These are phyloP conservation scores for Syngnathus floridae DNA, from an alignment of 2,113 vertebrate genomes.

Conservation along the genomic window DNA sequence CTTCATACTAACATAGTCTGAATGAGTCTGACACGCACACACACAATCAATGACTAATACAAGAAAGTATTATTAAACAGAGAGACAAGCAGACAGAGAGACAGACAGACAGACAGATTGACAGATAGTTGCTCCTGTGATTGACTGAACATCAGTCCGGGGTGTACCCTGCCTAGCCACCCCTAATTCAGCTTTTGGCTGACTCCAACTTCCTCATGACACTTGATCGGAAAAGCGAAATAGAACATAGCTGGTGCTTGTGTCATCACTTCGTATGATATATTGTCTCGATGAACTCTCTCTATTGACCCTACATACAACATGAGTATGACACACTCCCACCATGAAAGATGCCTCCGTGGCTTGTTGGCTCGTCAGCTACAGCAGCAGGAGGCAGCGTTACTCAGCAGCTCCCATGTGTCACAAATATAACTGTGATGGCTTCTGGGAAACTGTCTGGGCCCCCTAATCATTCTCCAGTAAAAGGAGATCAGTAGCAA, in stretches of 20 bases:
- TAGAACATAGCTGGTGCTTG: neutral
- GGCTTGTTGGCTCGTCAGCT: constrained; percentile 43
- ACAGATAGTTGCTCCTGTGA: neutral
- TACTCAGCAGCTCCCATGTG: constrained; percentile 64
- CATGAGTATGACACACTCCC: constrained; percentile 31
- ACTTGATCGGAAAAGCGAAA: neutral
- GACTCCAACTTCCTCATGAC: neutral
- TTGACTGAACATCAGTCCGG: neutral
- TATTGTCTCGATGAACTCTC: neutral
- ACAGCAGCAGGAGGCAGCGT: constrained; percentile 56
- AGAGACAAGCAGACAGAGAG: neutral
- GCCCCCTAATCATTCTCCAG: constrained; percentile 45
- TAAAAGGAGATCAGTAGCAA: constrained; percentile 41
- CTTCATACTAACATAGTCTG: no score
- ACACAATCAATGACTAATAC: no score
- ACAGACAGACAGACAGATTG: neutral
- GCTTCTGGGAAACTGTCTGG: constrained; percentile 66
- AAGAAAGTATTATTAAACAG: no score
- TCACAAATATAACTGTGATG: constrained; percentile 31
- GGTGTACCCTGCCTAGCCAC: no score
- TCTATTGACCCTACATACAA: constrained; percentile 1
- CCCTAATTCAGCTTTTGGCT: no score
- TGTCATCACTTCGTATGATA: neutral
- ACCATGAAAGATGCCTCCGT: constrained; percentile 33
- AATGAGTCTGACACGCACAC: no score